Base-by-base conservation (phyloP, 1,140 invertebrate species). In the Cyclargus thomasi region DNA sequence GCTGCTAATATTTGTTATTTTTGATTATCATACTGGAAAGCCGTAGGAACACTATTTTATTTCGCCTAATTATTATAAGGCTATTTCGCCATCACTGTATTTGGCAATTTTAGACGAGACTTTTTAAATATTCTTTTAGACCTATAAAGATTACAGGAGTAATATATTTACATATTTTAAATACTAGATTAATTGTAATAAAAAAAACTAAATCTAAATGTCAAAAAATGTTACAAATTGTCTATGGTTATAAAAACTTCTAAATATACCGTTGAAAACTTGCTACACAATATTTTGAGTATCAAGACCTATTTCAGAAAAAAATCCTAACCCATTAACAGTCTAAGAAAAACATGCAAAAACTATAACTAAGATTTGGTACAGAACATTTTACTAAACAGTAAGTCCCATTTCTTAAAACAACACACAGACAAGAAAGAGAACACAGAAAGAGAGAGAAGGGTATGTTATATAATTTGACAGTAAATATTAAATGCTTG, bases 31-130 rank as follows among this genome's bases (percentile, higher is more conserved):
- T 20, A 59, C 17, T 20, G 18, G 18, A 20, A 59, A 59, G 55
- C 55, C 17, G 55, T 59, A 59, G 20, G 55, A 59, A 20, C 17
- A 59, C 18, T 59, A 59, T 59, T 21, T 59, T 20, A 59, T 21
- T 21, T 59, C 21, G 18, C 18, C 55, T 10, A 59, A 18, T 59
- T 20, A 55, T 18, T 2, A 55, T 8, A n/a, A n/a, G n/a, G 14
- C 14, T n/a, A 53, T 17, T 18, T 18, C 3, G 7, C 18, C n/a
- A 18, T 17, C 2, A 4, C 1, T n/a, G 16, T 17, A 17, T 55
- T 55, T n/a, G n/a, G n/a, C n/a, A 55, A 55, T 55, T n/a, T 17
- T 55, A 55, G 6, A 17, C 18, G 4, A 17, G 53, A 7, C 7
- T 55, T 5, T 18, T 17, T 8, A 55, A 55, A 18, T 17, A 55